phyloP scores from a whole-genome alignment of 2,797 vertebrate genomes.

The Chaetophractus vellerosus region DNA sequence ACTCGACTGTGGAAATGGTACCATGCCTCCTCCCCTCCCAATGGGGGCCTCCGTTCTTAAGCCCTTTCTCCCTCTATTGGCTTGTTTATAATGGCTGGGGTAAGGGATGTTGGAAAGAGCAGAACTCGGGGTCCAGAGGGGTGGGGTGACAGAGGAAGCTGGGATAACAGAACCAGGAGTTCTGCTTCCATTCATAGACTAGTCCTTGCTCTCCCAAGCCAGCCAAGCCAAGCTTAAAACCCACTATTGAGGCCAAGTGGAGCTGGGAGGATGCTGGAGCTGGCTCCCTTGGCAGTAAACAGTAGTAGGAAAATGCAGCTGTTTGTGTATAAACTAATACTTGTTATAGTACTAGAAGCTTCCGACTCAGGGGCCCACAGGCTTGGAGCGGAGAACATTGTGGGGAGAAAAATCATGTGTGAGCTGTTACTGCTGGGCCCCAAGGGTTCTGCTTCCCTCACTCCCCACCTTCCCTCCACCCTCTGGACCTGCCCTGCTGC shows the following conservation, averaged over 20 bases:
- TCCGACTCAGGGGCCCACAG: conserved; percentile 40
- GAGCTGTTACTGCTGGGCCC: conserved; percentile 23
- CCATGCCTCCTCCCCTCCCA: no score
- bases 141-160: not conserved
- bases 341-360: conserved; percentile 50
- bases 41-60: not conserved
- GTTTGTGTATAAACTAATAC: conserved; percentile 70
- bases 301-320: conserved; percentile 78
- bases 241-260: not conserved
- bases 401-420: conserved; percentile 2
- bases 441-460: not conserved
- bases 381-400: not conserved
- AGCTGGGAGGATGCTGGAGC: not conserved
- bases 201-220: not conserved
- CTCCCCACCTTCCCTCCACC: not conserved
- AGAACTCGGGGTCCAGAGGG: not conserved
- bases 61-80: not conserved
- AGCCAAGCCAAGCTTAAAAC: not conserved
- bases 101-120: not conserved
- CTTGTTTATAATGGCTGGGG: not conserved
- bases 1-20: no score
- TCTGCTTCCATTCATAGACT: not conserved
- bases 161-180: not conserved
- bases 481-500: not conserved
- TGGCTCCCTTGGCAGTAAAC: conserved; percentile 28